These are phyloP conservation scores for Basileuterus tristriatus DNA, from an alignment of 2,797 vertebrate genomes.

Conservation along the genomic window DNA sequence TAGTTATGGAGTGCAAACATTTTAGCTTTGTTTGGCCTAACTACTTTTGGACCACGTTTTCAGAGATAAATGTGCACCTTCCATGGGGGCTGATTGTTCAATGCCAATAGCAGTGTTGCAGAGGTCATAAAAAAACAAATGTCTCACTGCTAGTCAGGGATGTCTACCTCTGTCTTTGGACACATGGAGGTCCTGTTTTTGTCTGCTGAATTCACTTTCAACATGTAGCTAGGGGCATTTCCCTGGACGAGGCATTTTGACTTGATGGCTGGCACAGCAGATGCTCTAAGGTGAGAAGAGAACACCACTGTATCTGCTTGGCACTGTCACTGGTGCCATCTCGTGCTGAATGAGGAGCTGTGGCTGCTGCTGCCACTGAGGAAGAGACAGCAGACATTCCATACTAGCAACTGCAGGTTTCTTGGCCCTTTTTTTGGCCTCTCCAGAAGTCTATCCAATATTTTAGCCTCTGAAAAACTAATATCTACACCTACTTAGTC, in stretches of 20 bases:
- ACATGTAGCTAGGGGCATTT: neutral
- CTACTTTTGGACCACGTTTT: neutral
- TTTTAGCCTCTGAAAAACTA: neutral
- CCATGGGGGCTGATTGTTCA: neutral
- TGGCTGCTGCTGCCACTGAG: neutral
- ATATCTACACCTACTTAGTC: neutral
- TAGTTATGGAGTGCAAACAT: neutral
- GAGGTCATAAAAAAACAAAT: fast-evolving
- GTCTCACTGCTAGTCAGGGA: neutral
- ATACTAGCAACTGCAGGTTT: neutral
- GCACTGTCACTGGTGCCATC: neutral
- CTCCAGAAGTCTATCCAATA: neutral
- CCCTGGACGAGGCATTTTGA: neutral
- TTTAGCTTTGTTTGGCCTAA: neutral
- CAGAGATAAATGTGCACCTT: neutral
- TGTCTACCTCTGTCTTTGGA: neutral
- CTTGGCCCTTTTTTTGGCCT: neutral
- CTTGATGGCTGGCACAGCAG: neutral
- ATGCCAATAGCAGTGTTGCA: neutral
- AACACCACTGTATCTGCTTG: neutral
- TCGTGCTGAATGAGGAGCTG: neutral
- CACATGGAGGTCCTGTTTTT: neutral
- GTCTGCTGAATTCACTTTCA: neutral
- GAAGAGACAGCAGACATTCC: neutral
- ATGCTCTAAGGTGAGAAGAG: neutral